phyloP scores from a whole-genome alignment of 2,888 invertebrate genomes.

The Agriotes lineatus region DNA sequence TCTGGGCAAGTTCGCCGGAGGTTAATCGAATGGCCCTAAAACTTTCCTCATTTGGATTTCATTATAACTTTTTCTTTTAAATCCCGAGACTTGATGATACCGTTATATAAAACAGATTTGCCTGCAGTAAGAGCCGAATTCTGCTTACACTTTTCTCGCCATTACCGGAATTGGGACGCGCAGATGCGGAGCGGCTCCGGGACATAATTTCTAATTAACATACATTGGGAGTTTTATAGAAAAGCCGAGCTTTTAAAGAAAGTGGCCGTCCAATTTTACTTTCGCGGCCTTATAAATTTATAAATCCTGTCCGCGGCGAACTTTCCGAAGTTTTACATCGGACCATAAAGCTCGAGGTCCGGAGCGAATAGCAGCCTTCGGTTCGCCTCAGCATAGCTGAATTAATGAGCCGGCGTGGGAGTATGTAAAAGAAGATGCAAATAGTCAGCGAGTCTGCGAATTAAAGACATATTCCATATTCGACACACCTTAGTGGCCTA shows the following conservation, averaged over 20 bases:
- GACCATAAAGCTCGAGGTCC: constrained; percentile 10
- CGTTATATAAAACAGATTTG: constrained; percentile 9
- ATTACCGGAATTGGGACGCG: background rate
- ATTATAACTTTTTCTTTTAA: constrained; percentile 56
- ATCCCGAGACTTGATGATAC: constrained; percentile 20
- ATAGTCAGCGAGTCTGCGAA: constrained; percentile 26
- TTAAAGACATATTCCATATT: constrained; percentile 35
- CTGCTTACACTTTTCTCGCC: constrained; percentile 9
- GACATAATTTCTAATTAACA: constrained; percentile 1
- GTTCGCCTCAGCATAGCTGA: constrained; percentile 21
- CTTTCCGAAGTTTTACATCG: background rate
- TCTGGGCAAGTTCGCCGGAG: constrained; percentile 31
- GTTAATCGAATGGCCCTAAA: constrained; percentile 53
- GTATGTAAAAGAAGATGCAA: constrained; percentile 28
- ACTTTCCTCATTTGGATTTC: constrained; percentile 56
- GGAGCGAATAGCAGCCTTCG: constrained; percentile 19
- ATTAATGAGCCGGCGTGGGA: constrained; percentile 24
- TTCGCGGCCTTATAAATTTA: constrained; percentile 9
- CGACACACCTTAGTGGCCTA: constrained; percentile 44
- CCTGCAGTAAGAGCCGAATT: constrained; percentile 14
- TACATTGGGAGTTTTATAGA: background rate
- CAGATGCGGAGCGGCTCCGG: background rate
- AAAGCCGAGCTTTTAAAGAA: too few species aligned
- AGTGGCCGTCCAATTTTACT: constrained; percentile 4
- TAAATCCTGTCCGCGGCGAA: background rate